Percentiles rank a stretch among this genome's conserved stretches.
phyloP scores from a whole-genome alignment of 2,113 vertebrate species.

The Myiagra hebetior region DNA sequence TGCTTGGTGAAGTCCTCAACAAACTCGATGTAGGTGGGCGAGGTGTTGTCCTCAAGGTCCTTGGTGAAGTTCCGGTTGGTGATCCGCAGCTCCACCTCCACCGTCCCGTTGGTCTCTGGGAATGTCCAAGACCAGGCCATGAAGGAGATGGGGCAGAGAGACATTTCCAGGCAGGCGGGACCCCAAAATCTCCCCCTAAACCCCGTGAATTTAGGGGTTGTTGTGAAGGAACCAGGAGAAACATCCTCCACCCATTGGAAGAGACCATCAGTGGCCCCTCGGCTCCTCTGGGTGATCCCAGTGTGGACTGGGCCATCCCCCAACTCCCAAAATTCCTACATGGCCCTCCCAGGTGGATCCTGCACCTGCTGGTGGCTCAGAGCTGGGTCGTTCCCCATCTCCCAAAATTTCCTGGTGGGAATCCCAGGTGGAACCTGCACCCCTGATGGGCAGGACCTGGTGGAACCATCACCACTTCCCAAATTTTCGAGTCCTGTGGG shows the following conservation, averaged over 20 bases:
- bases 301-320: background rate
- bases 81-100: conserved; percentile 7
- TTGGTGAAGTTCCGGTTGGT: background rate
- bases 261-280: background rate
- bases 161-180: background rate
- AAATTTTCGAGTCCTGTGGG: background rate
- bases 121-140: background rate
- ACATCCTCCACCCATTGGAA: rapidly evolving
- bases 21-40: background rate
- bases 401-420: background rate
- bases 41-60: background rate
- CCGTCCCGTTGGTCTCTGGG: background rate
- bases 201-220: background rate
- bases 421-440: background rate
- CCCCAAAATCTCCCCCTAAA: background rate
- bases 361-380: too few relatives aligned
- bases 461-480: background rate
- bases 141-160: too few relatives aligned
- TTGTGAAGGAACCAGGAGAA: background rate
- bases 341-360: background rate
- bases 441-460: too few relatives aligned
- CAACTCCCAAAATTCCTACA: background rate
- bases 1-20: background rate
- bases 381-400: rapidly evolving
- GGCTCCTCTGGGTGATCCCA: background rate